Conservation (phyloP, 2,888 invertebrate genomes). For the Pterostichus niger region DNA sequence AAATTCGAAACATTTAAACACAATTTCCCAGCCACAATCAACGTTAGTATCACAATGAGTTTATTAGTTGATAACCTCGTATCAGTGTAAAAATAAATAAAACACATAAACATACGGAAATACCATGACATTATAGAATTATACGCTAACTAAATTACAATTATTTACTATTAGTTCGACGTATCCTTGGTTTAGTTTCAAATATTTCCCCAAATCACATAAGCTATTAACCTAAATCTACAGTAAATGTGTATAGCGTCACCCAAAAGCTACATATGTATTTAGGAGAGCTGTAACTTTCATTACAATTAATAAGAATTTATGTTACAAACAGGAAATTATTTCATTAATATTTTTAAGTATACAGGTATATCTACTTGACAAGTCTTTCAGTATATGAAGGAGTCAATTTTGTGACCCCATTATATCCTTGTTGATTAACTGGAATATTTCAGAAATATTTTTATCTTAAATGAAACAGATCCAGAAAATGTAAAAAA, state of each 20-base stretch:
- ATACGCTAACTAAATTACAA: not conserved
- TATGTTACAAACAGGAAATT: too few species aligned
- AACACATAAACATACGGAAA: constrained; percentile 27
- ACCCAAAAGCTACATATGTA: too few species aligned
- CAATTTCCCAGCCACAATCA: constrained; percentile 29
- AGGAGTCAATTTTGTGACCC: too few species aligned
- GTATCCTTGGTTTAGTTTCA: constrained; percentile 3
- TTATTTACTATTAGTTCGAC: constrained; percentile 5
- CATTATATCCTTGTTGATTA: too few species aligned
- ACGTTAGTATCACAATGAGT: constrained; percentile 13
- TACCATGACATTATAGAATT: constrained; percentile 13
- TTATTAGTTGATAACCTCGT: constrained; percentile 32
- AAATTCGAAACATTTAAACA: constrained; percentile 2
- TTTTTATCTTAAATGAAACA: too few species aligned
- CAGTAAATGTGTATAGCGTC: not conserved
- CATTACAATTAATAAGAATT: too few species aligned
- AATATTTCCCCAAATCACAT: constrained; percentile 3
- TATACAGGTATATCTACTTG: too few species aligned
- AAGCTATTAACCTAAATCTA: constrained; percentile 13
- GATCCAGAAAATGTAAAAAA: too few species aligned
- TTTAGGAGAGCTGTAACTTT: too few species aligned
- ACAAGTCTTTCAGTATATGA: too few species aligned
- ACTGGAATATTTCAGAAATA: too few species aligned
- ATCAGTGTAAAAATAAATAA: constrained; percentile 18
- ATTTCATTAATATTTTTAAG: too few species aligned